Evolutionary conservation across 2,888 invertebrate species (phyloP).

Genomic region (Eupithecia inturbata): DNA sequence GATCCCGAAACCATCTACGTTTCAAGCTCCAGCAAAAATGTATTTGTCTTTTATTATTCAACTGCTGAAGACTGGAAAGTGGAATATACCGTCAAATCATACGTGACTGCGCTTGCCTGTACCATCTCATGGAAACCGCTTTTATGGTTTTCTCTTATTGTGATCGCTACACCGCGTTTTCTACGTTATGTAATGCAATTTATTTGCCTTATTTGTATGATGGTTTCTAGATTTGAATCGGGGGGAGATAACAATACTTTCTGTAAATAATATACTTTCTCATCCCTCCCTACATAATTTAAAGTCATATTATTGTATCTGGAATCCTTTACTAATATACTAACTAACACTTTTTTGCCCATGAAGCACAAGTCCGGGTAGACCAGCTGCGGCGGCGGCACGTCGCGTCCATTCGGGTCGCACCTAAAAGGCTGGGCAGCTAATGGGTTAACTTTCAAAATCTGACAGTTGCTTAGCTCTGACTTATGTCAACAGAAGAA

Average conservation of each 20-base stretch:
- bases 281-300: background rate
- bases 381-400: too few relatives aligned
- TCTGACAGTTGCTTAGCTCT: too few relatives aligned
- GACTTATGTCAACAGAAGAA: too few relatives aligned
- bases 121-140: conserved; percentile 57
- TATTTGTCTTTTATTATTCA: conserved; percentile 78
- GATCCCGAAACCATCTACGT: conserved; percentile 14
- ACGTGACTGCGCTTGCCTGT: conserved; percentile 72
- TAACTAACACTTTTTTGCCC: background rate
- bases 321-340: background rate
- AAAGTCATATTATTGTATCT: background rate
- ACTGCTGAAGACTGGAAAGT: conserved; percentile 74
- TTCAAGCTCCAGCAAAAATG: conserved; percentile 54
- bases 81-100: conserved; percentile 70
- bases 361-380: background rate
- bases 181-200: conserved; percentile 53
- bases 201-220: conserved; percentile 44
- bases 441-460: too few relatives aligned
- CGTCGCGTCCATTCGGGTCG: too few relatives aligned
- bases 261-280: too few relatives aligned
- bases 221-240: conserved; percentile 1
- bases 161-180: conserved; percentile 55
- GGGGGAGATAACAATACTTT: background rate
- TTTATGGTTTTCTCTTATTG: conserved; percentile 65
- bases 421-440: too few relatives aligned